Evolutionary conservation across 2,888 invertebrate species (phyloP), one percentile per base, ranked within the genome.

Genomic region (Furcula furcula): DNA sequence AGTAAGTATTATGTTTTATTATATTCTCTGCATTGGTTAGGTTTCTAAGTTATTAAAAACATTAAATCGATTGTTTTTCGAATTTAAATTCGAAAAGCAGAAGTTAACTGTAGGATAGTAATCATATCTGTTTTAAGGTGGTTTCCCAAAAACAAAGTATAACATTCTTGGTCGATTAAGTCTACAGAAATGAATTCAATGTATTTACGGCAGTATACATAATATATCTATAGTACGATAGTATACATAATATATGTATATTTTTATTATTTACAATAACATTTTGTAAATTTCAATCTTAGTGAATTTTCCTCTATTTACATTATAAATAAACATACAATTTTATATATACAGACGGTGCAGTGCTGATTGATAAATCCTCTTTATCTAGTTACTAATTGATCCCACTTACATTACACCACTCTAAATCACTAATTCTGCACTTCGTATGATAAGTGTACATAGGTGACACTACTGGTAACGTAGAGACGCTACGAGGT

Each of bases 361-460:
- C 62, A 63, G 57, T 52, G 73, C 69, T 68, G 57, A 57, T 50
- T 40, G 39, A 47, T 58, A 63, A 57, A 68, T 60, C 60, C 68
- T 69, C 62, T 66, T 76, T 79, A 76, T 57, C 69, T 78, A 84
- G 71, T 74, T 77, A 72, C 84, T 86, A 87, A 76, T 87, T 87
- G 87, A 86, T 87, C 87, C 87, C 87, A 71, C 85, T 79, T 82
- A 77, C 68, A 73, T 70, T 77, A 78, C 78, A 78, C 60, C 67
- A 64, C 55, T 68, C 68, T 68, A 68, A 61, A 63, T 59, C 53
- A 62, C 60, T 62, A 58, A 53, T 37, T 44, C 37, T 46, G 41
- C 40, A 42, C 36, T 36, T 42, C 16, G 34, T 7, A 18, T 20
- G 4, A 33, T 28, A 42, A 31, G 31, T 46, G 41, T 51, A 39